Evolutionary conservation across 2,888 invertebrate genomes (phyloP).

Genomic region (Poecilobothrus nobilitatus): DNA sequence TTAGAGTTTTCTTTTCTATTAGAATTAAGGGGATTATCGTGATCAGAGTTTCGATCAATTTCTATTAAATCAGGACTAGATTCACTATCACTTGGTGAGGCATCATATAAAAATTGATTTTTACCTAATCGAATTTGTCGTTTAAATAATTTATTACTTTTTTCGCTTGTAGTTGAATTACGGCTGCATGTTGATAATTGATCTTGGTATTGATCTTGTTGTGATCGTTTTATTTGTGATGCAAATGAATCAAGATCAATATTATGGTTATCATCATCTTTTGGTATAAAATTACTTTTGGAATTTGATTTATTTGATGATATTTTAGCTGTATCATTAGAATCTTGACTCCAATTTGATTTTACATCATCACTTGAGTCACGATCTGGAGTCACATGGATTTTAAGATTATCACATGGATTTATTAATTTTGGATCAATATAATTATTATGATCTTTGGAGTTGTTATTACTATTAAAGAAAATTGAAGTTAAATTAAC

Average conservation of each 20-base stretch:
- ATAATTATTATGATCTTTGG: constrained; percentile 36
- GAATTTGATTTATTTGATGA: neutral
- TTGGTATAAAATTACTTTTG: neutral
- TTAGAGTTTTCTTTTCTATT: constrained; percentile 34
- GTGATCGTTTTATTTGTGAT: constrained; percentile 11
- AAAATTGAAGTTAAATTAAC: constrained; percentile 31
- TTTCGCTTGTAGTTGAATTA: constrained; percentile 21
- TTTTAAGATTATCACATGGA: constrained; percentile 55
- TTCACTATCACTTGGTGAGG: constrained; percentile 31
- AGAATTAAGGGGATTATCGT: constrained; percentile 28
- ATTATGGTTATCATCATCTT: neutral
- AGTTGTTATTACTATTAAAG: constrained; percentile 18
- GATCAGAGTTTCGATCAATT: constrained; percentile 25
- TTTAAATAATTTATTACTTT: constrained; percentile 35
- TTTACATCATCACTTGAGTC: constrained; percentile 14
- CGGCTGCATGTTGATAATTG: constrained; percentile 18
- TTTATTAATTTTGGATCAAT: constrained; percentile 58
- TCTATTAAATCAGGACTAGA: constrained; percentile 9
- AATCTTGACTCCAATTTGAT: constrained; percentile 26
- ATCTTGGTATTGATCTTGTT: constrained; percentile 9
- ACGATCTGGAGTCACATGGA: constrained; percentile 23
- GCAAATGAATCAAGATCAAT: constrained; percentile 14
- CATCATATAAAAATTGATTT: constrained; percentile 43
- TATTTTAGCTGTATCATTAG: constrained; percentile 26
- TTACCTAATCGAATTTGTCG: constrained; percentile 42